Conservation (phyloP, 2,797 vertebrate genomes). For the Alectoris magna region DNA sequence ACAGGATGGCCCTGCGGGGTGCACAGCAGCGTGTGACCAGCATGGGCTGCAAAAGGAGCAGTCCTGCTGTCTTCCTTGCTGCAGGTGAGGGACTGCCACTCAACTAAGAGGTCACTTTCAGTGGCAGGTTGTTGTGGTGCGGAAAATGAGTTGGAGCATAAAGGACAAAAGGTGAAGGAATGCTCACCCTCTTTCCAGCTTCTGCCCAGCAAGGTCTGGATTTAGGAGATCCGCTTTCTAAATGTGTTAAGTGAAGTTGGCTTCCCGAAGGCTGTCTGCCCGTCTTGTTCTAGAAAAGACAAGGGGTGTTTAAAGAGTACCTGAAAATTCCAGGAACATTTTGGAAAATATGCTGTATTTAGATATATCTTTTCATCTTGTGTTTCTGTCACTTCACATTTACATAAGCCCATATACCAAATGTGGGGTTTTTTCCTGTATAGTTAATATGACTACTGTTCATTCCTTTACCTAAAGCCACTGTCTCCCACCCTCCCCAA, state of each 20-base stretch:
- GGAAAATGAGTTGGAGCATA: not conserved
- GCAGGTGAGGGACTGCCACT: not conserved
- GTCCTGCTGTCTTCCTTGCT: constrained; percentile 17
- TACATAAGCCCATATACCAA: not conserved
- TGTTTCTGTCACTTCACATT: constrained; percentile 23
- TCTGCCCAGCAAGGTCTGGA: not conserved
- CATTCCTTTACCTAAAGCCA: not conserved
- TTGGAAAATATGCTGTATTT: not conserved
- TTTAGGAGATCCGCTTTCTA: not conserved
- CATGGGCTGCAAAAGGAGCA: constrained; percentile 41
- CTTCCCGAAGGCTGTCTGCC: not conserved
- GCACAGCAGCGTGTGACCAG: not conserved
- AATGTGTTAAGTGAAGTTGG: not conserved
- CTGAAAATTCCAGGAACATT: not conserved
- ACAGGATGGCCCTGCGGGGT: fast-evolving
- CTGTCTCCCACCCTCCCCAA: not conserved
- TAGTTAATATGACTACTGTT: not conserved
- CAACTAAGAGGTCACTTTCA: not conserved
- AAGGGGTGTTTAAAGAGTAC: not conserved
- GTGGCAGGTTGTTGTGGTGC: not conserved
- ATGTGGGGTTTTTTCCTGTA: not conserved
- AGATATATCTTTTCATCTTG: not conserved
- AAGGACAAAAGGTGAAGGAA: not conserved
- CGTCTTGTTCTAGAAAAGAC: not conserved
- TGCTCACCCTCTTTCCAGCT: not conserved